A percentile compares a stretch with the other conserved stretches of the same genome.
phyloP scores from a whole-genome alignment of 2,113 vertebrate species.

The Pontoporia blainvillei region DNA sequence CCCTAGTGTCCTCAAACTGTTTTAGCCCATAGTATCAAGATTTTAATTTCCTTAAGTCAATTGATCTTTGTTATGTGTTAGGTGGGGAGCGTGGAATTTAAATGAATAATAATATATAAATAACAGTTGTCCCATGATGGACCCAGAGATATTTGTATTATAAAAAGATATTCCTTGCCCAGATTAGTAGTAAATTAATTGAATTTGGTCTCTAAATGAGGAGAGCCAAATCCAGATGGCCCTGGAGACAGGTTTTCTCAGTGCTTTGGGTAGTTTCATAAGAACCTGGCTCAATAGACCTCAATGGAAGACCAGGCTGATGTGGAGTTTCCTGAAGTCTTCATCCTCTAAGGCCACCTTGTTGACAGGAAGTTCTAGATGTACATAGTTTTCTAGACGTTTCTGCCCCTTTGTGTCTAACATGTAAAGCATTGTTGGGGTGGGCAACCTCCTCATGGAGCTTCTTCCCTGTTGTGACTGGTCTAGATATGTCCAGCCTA shows the following conservation, averaged over 20 bases:
- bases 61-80: not conserved
- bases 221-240: conserved; percentile 10
- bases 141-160: not conserved
- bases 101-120: not conserved
- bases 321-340: not conserved
- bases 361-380: not conserved
- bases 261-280: not conserved
- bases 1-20: not conserved
- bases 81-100: not conserved
- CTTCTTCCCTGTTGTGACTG: conserved; percentile 21
- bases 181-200: not conserved
- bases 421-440: not conserved
- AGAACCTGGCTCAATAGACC: not conserved
- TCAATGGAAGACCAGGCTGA: not conserved
- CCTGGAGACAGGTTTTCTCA: not conserved
- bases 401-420: not conserved
- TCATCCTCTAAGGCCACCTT: not conserved
- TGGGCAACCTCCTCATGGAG: not conserved
- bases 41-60: not conserved
- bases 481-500: not conserved
- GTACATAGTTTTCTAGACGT: not conserved
- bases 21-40: not conserved
- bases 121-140: not conserved
- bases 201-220: conserved; percentile 14
- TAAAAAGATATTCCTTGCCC: not conserved